phyloP scores from a whole-genome alignment of 1,140 invertebrate species.

The Zeugodacus cucurbitae region DNA sequence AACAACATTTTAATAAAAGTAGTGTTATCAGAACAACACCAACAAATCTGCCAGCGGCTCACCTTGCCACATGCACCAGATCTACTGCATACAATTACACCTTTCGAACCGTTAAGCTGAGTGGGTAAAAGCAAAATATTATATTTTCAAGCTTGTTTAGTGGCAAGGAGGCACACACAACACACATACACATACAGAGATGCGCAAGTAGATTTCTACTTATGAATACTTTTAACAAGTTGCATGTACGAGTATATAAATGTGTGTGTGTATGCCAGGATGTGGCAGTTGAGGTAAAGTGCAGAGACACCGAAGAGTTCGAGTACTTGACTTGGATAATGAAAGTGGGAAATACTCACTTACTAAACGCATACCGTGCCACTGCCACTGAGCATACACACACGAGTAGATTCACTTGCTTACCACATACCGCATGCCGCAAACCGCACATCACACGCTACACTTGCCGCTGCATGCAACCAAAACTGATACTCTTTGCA shows the following conservation, averaged over 20 bases:
- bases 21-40: background rate
- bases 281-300: slow-evolving; percentile 30
- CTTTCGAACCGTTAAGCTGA: background rate
- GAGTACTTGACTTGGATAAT: slow-evolving; percentile 38
- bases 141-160: slow-evolving; percentile 32
- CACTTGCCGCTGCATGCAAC: background rate
- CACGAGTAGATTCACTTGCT: background rate
- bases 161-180: background rate
- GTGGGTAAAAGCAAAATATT: slow-evolving; percentile 37
- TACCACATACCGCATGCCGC: background rate
- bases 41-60: background rate
- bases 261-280: background rate
- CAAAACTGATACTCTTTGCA: background rate
- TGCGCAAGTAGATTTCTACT: background rate
- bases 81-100: background rate
- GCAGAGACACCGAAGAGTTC: slow-evolving; percentile 20
- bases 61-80: background rate
- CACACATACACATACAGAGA: background rate
- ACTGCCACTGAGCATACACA: background rate
- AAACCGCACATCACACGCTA: background rate
- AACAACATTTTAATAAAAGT: background rate
- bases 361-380: slow-evolving; percentile 35
- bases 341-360: slow-evolving; percentile 37
- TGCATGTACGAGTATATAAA: background rate
- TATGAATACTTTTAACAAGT: background rate